Percentiles rank a stretch among this genome's conserved stretches.
These are phyloP conservation scores for Morpho helenor DNA, from an alignment of 2,888 invertebrate species.

Conservation along the genomic window DNA sequence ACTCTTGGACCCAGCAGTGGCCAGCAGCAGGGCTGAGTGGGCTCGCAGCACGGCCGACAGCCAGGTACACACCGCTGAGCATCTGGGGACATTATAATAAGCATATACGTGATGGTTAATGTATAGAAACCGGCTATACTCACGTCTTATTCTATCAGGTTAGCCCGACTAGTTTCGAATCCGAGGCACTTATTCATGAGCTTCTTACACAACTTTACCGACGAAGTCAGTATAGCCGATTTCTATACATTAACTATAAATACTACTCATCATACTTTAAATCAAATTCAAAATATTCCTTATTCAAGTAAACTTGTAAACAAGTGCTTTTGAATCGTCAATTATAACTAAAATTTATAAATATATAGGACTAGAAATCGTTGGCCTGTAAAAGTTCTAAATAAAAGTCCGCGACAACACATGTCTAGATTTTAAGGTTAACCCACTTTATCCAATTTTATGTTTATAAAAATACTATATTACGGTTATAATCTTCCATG, in stretches of 20 bases:
- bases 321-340: background rate
- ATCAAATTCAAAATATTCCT: too few species aligned
- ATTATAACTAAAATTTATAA: background rate
- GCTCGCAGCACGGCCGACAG: conserved; percentile 43
- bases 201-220: background rate
- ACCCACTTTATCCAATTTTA: too few species aligned
- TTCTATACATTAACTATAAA: too few species aligned
- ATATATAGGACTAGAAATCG: background rate
- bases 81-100: conserved; percentile 37
- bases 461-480: too few species aligned
- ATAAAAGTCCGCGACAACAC: too few species aligned
- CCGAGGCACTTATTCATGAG: background rate
- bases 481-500: too few species aligned
- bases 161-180: background rate
- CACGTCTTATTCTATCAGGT: background rate
- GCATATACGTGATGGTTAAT: background rate
- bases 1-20: conserved; percentile 35
- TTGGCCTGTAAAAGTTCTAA: too few species aligned
- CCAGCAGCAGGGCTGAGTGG: conserved; percentile 59
- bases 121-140: background rate
- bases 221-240: background rate
- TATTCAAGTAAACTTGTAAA: too few species aligned
- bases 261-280: too few species aligned
- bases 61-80: conserved; percentile 64
- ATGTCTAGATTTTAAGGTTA: too few species aligned